Evolutionary conservation across 35 echinoderm and acorn worm species (phyloP), one percentile per base, ranked within the genome.

Genomic region (Acanthaster planci): DNA sequence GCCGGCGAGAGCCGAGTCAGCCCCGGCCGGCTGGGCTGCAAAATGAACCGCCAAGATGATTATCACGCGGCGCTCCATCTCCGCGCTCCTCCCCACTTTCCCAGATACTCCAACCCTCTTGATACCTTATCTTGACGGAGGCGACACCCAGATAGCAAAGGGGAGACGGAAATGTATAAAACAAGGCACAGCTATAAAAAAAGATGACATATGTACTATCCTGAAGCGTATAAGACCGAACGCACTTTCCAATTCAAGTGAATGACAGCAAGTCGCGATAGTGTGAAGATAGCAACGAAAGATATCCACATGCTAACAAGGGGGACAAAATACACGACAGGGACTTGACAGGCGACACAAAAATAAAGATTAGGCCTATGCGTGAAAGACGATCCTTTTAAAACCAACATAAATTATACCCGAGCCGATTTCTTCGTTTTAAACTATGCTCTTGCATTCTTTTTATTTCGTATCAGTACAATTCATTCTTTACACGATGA

Each of bases 201-300:
- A 29, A 29, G 57, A 35, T 72, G 2, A 72, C 34, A 21, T 72
- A 26, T 72, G 64, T 29, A 72, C 64, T 72, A 72, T 72, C 64
- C 30, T 26, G 23, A 35, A 72, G 64, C 21, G n/a, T n/a, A n/a
- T n/a, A 19, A 72, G 64, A 26, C 34, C 64, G 64, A 27, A 72
- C 64, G n/a, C n/a, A n/a, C 30, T 72, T 72, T 47, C 64, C 14
- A 10, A 72, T 15, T 72, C 26, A 21, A 21, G 34, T 72, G 64
- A 72, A 72, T 72, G 64, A 72, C 64, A 72, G 64, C 34, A 34
- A 72, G 30, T 72, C 64, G 64, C 34, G 64, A 72, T 72, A 72
- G 31, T 17, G 8, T 9, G 31, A 72, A 47, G 42, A 72, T 31
- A 29, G 64, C 64, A 72, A 72, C 26, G 34, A 26, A 72, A 72